Conservation (phyloP, 2,113 vertebrate genomes). For the Dolichallabes microphthalmus region DNA sequence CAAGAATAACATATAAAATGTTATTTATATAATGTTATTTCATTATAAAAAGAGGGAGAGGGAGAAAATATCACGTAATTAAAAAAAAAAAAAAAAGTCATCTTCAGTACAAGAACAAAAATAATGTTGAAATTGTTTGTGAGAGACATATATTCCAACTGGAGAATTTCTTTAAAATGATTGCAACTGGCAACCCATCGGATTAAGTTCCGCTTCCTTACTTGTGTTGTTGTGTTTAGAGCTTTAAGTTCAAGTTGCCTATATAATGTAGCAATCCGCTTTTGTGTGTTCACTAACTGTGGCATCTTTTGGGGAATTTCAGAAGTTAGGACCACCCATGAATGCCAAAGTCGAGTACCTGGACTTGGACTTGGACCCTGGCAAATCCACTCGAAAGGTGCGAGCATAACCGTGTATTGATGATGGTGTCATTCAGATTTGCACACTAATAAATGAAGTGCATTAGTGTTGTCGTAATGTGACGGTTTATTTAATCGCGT, state of each 20-base stretch:
- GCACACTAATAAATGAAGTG: too few relatives aligned
- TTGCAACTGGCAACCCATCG: not conserved
- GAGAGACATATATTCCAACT: not conserved
- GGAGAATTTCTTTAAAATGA: not conserved
- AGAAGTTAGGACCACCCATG: constrained; percentile 71
- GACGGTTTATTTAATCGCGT: not conserved
- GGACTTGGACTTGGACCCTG: constrained; percentile 90
- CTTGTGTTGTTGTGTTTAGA: not conserved
- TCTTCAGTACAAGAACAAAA: not conserved
- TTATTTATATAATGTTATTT: too few relatives aligned
- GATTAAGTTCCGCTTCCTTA: not conserved
- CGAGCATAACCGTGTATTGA: constrained; percentile 18
- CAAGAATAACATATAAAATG: too few relatives aligned
- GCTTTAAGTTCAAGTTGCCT: constrained; percentile 1
- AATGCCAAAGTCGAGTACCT: constrained; percentile 94
- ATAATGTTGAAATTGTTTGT: not conserved
- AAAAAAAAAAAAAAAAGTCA: not conserved
- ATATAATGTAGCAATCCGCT: not conserved
- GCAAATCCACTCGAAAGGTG: constrained; percentile 94
- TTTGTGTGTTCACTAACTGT: constrained; percentile 15
- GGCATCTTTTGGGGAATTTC: constrained; percentile 31
- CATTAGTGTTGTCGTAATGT: not conserved
- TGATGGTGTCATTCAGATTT: not conserved
- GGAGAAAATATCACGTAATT: too few relatives aligned
- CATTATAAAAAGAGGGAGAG: too few relatives aligned